Evolutionary conservation across 2,113 vertebrate genomes (phyloP).

Genomic region (Amblyornis subalaris): DNA sequence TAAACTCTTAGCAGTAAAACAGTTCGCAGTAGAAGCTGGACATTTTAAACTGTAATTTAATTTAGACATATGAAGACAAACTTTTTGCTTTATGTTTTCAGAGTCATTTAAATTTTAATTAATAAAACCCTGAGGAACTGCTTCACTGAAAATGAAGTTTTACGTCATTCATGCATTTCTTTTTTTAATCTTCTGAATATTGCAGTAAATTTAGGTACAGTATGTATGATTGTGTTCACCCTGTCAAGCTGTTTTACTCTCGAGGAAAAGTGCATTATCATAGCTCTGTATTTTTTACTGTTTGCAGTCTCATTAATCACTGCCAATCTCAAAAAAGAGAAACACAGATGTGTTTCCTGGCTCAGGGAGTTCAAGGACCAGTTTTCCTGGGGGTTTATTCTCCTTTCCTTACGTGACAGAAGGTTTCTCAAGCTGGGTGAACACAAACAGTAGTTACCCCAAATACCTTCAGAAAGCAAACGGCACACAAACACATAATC

Average conservation of each 20-base stretch:
- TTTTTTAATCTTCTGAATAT: background rate
- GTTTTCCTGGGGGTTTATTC: background rate
- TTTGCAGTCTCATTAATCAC: background rate
- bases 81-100: background rate
- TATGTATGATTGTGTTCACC: rapidly evolving
- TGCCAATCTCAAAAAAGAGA: background rate
- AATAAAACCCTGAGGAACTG: background rate
- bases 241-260: background rate
- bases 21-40: background rate
- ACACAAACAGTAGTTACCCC: background rate
- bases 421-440: background rate
- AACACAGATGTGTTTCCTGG: background rate
- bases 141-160: background rate
- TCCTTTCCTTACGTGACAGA: rapidly evolving
- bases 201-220: background rate
- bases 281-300: background rate
- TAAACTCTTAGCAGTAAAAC: background rate
- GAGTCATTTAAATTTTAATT: background rate
- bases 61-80: background rate
- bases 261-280: rapidly evolving
- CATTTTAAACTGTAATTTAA: background rate
- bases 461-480: rapidly evolving
- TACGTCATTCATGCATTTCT: rapidly evolving
- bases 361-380: background rate
- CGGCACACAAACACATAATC: background rate